A percentile compares a stretch with the other conserved stretches of the same genome.
phyloP scores from a whole-genome alignment of 2,797 vertebrate genomes.

The Mionectes olivaceus region DNA sequence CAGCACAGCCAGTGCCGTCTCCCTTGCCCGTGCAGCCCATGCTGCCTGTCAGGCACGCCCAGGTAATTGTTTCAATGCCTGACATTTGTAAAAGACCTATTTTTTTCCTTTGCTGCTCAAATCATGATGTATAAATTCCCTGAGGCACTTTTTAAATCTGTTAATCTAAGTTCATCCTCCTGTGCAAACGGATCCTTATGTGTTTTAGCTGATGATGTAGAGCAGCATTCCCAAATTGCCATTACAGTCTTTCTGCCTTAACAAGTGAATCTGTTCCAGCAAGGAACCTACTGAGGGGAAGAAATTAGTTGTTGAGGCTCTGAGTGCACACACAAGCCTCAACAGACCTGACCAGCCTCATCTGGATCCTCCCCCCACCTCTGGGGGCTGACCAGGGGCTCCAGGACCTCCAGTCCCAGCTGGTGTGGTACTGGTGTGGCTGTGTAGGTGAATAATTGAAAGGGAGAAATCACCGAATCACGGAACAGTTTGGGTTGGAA shows the following conservation, averaged over 20 bases:
- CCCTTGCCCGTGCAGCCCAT: neutral
- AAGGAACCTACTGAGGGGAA: neutral
- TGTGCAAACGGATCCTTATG: neutral
- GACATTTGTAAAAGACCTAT: neutral
- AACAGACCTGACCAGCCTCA: fast-evolving
- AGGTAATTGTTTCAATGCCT: neutral
- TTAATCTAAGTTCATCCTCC: slow-evolving; percentile 14
- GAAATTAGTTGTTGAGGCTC: neutral
- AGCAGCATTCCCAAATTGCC: neutral
- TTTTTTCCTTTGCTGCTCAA: neutral
- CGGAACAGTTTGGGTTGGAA: neutral
- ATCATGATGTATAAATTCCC: neutral
- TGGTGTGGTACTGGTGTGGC: neutral
- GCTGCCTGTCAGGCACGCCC: fast-evolving
- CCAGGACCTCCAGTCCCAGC: neutral
- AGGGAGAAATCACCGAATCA: neutral
- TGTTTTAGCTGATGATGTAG: slow-evolving; percentile 58
- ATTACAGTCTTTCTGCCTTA: slow-evolving; percentile 26
- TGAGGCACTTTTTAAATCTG: neutral
- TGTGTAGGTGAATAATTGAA: neutral
- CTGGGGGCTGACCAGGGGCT: fast-evolving
- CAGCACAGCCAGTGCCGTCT: no score
- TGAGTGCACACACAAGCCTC: neutral
- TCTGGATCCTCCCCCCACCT: neutral
- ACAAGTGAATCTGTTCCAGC: slow-evolving; percentile 3